Percentiles rank a stretch among this genome's conserved stretches.
Conservation (phyloP, 2,888 invertebrate species). For the Nymphalis polychloros region DNA sequence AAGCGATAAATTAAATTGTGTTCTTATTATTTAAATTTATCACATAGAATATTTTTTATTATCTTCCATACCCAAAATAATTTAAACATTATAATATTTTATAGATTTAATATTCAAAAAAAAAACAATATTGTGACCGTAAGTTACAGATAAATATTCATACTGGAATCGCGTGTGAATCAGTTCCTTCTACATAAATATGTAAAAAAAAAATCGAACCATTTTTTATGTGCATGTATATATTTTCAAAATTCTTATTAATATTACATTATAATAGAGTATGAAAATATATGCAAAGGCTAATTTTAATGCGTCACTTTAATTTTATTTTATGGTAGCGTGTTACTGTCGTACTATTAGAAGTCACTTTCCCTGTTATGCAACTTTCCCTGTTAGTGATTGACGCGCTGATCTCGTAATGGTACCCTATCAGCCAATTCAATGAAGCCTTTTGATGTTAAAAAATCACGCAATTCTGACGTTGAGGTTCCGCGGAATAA, state of each 20-base stretch:
- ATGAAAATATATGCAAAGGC: not conserved
- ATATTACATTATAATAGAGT: no score
- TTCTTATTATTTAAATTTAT: slow-evolving; percentile 7
- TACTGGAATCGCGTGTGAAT: no score
- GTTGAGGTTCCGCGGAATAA: slow-evolving; percentile 61
- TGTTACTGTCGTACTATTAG: slow-evolving; percentile 26
- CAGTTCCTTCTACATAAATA: no score
- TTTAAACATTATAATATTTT: not conserved
- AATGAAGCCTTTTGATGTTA: slow-evolving; percentile 65
- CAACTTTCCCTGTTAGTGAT: slow-evolving; percentile 71
- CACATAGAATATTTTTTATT: not conserved
- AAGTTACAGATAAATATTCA: not conserved
- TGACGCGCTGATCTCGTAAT: slow-evolving; percentile 69
- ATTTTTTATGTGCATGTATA: no score
- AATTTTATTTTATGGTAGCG: slow-evolving; percentile 4
- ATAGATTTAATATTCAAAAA: not conserved
- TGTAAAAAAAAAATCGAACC: no score
- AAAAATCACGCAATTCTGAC: slow-evolving; percentile 69
- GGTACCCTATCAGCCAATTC: slow-evolving; percentile 63
- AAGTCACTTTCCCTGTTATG: slow-evolving; percentile 20
- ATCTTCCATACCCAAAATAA: not conserved
- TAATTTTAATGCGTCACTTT: not conserved
- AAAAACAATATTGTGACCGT: not conserved
- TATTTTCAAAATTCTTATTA: no score
- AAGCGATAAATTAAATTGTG: not conserved